Conservation (phyloP, 2,797 vertebrate genomes). For the Protosalanx chinensis region DNA sequence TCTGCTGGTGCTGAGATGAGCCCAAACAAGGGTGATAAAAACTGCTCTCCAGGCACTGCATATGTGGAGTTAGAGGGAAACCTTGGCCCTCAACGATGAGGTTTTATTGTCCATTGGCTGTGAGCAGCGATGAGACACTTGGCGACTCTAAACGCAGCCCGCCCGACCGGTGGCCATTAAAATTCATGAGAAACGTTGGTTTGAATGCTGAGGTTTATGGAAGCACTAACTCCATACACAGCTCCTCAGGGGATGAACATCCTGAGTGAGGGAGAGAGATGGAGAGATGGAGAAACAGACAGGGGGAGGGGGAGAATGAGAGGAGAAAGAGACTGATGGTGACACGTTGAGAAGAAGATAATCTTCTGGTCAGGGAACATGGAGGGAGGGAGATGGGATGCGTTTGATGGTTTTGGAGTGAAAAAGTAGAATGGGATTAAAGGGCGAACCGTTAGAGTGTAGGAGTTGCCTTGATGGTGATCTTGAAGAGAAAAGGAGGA, state of each 20-base stretch:
- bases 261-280: constrained; percentile 30
- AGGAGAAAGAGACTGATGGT: not conserved
- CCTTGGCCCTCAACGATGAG: constrained; percentile 52
- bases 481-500: no score
- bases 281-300: not conserved
- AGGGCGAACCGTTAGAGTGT: no score
- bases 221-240: constrained; percentile 41
- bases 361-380: not conserved
- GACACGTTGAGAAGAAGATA: not conserved
- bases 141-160: constrained; percentile 20
- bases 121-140: constrained; percentile 13
- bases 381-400: not conserved
- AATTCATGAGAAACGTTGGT: constrained; percentile 60
- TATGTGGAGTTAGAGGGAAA: constrained; percentile 37
- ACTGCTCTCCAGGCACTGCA: constrained; percentile 31
- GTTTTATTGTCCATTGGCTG: constrained; percentile 44
- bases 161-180: constrained; percentile 53
- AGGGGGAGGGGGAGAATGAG: not conserved
- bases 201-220: constrained; percentile 66
- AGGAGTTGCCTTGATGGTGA: no score
- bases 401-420: not conserved
- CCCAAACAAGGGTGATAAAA: constrained; percentile 46
- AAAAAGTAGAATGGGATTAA: no score
- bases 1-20: constrained; percentile 54
- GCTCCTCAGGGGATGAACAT: constrained; percentile 49